A percentile compares a stretch with the other conserved stretches of the same genome.
phyloP scores from a whole-genome alignment of 2,888 invertebrate species.

The Drosophila pegasa region DNA sequence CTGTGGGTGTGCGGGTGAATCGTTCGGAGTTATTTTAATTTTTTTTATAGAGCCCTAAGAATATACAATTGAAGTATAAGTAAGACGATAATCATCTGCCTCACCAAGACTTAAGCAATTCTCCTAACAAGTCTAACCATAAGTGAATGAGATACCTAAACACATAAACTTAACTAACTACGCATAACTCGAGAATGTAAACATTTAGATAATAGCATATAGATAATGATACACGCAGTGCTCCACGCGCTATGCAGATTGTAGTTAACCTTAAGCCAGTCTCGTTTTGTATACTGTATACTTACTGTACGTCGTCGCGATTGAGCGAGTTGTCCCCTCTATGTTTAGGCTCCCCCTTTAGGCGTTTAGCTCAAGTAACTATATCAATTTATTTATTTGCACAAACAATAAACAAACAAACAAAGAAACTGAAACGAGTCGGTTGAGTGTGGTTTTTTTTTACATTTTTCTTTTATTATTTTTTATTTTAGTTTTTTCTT shows the following conservation, averaged over 20 bases:
- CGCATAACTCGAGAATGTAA: slow-evolving; percentile 11
- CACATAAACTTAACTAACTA: slow-evolving; percentile 13
- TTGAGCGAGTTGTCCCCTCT: slow-evolving; percentile 11
- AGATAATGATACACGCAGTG: neutral
- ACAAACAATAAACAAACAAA: slow-evolving; percentile 26
- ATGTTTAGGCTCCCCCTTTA: slow-evolving; percentile 38
- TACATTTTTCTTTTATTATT: slow-evolving; percentile 53
- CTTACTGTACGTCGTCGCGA: slow-evolving; percentile 19
- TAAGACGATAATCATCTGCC: slow-evolving; percentile 64
- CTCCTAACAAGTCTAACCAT: slow-evolving; percentile 42
- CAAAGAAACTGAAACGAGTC: slow-evolving; percentile 13
- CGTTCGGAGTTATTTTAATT: slow-evolving; percentile 1
- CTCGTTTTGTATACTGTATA: slow-evolving; percentile 13
- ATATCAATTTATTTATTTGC: slow-evolving; percentile 52
- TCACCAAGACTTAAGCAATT: slow-evolving; percentile 74
- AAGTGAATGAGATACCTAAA: slow-evolving; percentile 27
- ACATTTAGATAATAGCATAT: slow-evolving; percentile 7
- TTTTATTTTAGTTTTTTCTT: slow-evolving; percentile 58
- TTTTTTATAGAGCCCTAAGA: slow-evolving; percentile 28
- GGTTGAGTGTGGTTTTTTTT: slow-evolving; percentile 40
- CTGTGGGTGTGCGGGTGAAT: slow-evolving; percentile 5
- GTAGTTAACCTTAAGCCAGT: slow-evolving; percentile 15
- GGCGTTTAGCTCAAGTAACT: slow-evolving; percentile 42
- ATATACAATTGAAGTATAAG: slow-evolving; percentile 13
- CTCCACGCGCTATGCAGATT: slow-evolving; percentile 7